Evolutionary conservation across 2,113 vertebrate species (phyloP).

Genomic region (Rhadina sibilatrix): DNA sequence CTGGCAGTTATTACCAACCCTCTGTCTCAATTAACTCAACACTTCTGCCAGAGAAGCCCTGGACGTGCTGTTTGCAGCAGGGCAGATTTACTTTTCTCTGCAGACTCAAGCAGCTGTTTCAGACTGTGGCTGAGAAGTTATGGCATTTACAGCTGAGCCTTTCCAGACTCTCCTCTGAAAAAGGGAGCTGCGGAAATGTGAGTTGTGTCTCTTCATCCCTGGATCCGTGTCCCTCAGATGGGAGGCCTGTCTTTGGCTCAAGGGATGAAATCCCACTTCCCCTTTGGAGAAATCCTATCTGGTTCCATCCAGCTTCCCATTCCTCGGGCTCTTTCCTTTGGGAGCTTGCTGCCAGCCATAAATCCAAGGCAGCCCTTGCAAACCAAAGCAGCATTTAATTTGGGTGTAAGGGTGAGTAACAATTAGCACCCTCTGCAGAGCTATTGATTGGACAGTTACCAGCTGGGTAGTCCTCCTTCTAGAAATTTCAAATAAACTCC

Average conservation of each 20-base stretch:
- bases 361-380: background rate
- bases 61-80: background rate
- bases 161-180: background rate
- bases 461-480: background rate
- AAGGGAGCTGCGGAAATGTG: background rate
- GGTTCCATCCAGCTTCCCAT: background rate
- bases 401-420: background rate
- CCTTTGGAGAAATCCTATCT: background rate
- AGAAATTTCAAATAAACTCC: background rate
- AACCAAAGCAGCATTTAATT: background rate
- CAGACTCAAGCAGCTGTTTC: slow-evolving; percentile 11
- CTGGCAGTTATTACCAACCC: background rate
- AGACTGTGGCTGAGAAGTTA: background rate
- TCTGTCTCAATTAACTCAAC: slow-evolving; percentile 40
- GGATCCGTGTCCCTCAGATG: background rate
- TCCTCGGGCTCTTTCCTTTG: background rate
- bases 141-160: slow-evolving; percentile 7
- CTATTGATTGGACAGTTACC: background rate
- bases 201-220: background rate
- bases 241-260: background rate
- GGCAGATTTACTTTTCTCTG: background rate
- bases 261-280: background rate
- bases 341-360: background rate
- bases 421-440: background rate
- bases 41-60: background rate